phyloP scores from a whole-genome alignment of 92 coral and sea anemone genomes.

The Palythoa caribaeorum region DNA sequence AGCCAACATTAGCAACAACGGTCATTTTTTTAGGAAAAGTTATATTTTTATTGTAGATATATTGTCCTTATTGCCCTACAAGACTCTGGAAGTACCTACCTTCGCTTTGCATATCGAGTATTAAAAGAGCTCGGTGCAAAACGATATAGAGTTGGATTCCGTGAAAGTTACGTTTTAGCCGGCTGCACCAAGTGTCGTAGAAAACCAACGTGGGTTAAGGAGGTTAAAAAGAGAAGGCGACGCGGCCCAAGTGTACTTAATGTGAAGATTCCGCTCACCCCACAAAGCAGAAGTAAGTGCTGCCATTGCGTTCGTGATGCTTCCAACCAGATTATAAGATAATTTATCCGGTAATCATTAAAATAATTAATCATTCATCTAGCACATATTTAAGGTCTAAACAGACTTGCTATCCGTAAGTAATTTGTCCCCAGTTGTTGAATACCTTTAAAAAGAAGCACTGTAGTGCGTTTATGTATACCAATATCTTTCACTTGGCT shows the following conservation, averaged over 20 bases:
- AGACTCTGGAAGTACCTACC: slow-evolving; percentile 8
- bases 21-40: too few species aligned
- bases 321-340: neutral
- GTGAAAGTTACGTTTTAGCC: slow-evolving; percentile 14
- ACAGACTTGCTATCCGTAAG: too few species aligned
- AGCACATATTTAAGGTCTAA: too few species aligned
- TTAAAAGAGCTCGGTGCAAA: slow-evolving; percentile 21
- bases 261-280: slow-evolving; percentile 33
- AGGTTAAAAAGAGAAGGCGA: neutral
- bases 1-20: too few species aligned
- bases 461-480: too few species aligned
- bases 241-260: slow-evolving; percentile 22
- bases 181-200: slow-evolving; percentile 24
- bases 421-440: too few species aligned
- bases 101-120: neutral
- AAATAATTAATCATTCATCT: too few species aligned
- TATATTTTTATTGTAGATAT: neutral
- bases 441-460: too few species aligned
- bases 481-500: too few species aligned
- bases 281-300: slow-evolving; percentile 33
- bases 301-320: neutral
- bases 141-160: neutral
- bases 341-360: too few species aligned
- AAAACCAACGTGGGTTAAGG: slow-evolving; percentile 31
- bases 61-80: slow-evolving; percentile 31